These are phyloP conservation scores for Malacoraja senta DNA, from an alignment of 2,797 vertebrate genomes.

Conservation along the genomic window DNA sequence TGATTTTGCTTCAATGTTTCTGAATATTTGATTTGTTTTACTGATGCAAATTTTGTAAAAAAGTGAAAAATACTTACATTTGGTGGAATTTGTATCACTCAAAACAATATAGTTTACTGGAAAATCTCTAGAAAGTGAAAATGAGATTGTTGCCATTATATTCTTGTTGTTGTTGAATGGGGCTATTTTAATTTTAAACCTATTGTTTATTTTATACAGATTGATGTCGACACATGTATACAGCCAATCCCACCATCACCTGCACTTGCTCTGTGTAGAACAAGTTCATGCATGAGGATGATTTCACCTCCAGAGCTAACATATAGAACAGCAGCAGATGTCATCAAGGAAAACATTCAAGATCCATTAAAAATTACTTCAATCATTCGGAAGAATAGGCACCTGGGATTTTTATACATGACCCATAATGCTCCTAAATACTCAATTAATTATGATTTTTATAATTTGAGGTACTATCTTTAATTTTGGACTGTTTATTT, in stretches of 20 bases:
- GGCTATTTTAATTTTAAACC: not conserved
- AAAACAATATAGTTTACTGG: not conserved
- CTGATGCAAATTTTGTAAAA: not conserved
- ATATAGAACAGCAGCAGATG: constrained; percentile 56
- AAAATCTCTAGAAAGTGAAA: not conserved
- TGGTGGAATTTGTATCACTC: not conserved
- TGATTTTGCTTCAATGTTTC: not conserved
- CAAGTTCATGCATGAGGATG: constrained; percentile 43
- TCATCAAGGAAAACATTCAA: constrained; percentile 54
- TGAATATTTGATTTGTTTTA: not conserved
- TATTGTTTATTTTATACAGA: constrained; percentile 44
- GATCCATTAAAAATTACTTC: constrained; percentile 58
- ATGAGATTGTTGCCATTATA: not conserved
- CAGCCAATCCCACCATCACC: constrained; percentile 45
- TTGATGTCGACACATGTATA: constrained; percentile 42
- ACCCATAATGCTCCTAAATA: constrained; percentile 54
- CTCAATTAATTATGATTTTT: constrained; percentile 59
- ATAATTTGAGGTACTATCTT: constrained; percentile 59
- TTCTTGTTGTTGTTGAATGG: constrained; percentile 11
- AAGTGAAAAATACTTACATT: not conserved
- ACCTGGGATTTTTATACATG: constrained; percentile 66
- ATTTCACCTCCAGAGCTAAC: constrained; percentile 38
- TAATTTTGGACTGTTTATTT: constrained; percentile 40
- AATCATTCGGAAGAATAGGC: constrained; percentile 57
- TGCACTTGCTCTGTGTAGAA: constrained; percentile 47